These are phyloP conservation scores for Drosophila mulleri DNA, from an alignment of 2,888 invertebrate genomes.

Conservation along the genomic window DNA sequence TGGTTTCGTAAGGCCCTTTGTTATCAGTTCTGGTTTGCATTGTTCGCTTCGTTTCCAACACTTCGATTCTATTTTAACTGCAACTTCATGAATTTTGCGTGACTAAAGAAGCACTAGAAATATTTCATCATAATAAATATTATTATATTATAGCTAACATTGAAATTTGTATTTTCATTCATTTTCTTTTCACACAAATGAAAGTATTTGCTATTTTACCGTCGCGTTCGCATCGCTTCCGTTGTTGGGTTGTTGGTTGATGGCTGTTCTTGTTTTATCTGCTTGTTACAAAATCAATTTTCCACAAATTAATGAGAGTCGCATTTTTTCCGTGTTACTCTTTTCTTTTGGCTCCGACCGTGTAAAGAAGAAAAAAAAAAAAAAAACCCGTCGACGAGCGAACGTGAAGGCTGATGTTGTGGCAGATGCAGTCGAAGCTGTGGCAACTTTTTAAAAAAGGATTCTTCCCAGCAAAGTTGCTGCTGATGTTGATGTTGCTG, in stretches of 20 bases:
- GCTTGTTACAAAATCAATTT: slow-evolving; percentile 67
- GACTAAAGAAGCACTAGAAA: no score
- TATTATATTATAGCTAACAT: not conserved
- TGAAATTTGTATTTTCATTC: not conserved
- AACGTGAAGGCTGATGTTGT: slow-evolving; percentile 27
- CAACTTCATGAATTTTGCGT: no score
- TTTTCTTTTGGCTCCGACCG: slow-evolving; percentile 26
- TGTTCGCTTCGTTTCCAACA: no score
- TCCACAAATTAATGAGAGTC: slow-evolving; percentile 70
- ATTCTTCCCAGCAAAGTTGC: slow-evolving; percentile 63
- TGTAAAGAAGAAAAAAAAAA: slow-evolving; percentile 1
- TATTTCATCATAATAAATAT: no score
- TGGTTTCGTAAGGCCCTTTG: no score
- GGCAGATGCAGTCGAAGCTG: slow-evolving; percentile 36
- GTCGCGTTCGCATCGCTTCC: no score
- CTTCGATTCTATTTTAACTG: no score
- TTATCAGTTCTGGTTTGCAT: no score
- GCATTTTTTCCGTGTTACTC: slow-evolving; percentile 63
- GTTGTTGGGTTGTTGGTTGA: not conserved
- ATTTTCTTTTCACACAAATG: not conserved
- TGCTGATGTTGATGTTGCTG: slow-evolving; percentile 31
- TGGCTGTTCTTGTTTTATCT: slow-evolving; percentile 43
- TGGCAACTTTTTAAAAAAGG: slow-evolving; percentile 63
- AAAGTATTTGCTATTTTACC: not conserved
- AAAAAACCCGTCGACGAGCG: slow-evolving; percentile 6